Evolutionary conservation across 35 echinoderm and acorn worm species (phyloP).

Genomic region (Lytechinus pictus): DNA sequence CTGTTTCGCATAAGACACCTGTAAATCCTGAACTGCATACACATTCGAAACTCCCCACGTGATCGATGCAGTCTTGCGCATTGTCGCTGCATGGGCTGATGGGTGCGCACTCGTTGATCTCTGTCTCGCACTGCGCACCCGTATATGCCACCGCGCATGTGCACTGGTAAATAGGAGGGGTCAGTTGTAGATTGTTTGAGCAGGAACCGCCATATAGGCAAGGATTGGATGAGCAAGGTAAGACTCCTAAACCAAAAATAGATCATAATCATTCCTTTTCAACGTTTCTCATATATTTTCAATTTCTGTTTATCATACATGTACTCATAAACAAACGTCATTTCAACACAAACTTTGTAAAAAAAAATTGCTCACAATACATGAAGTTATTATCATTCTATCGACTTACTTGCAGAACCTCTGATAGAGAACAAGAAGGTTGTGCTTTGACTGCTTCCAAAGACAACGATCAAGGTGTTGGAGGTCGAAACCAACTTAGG

Average conservation of each 20-base stretch:
- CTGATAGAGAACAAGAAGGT: not conserved
- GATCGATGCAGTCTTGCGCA: constrained; percentile 28
- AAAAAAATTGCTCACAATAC: no score
- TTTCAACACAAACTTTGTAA: no score
- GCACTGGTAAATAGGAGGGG: constrained; percentile 26
- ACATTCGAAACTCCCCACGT: not conserved
- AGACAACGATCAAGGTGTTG: not conserved
- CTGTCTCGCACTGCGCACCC: constrained; percentile 46
- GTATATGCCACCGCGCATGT: constrained; percentile 32
- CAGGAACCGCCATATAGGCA: constrained; percentile 39
- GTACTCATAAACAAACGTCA: no score
- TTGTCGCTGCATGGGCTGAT: constrained; percentile 28
- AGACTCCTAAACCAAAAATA: constrained; percentile 9
- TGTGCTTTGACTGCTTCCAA: not conserved
- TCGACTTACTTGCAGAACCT: not conserved
- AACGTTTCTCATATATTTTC: no score
- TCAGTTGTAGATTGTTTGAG: not conserved
- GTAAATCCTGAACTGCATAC: constrained; percentile 37
- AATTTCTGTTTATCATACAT: no score
- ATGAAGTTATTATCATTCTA: no score
- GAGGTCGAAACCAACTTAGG: not conserved
- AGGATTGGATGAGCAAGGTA: constrained; percentile 40
- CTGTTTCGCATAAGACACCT: constrained; percentile 44
- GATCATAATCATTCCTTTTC: not conserved
- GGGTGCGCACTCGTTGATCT: constrained; percentile 40